Evolutionary conservation across 2,113 vertebrate genomes (phyloP).

Genomic region (Phrynocephalus versicolor): DNA sequence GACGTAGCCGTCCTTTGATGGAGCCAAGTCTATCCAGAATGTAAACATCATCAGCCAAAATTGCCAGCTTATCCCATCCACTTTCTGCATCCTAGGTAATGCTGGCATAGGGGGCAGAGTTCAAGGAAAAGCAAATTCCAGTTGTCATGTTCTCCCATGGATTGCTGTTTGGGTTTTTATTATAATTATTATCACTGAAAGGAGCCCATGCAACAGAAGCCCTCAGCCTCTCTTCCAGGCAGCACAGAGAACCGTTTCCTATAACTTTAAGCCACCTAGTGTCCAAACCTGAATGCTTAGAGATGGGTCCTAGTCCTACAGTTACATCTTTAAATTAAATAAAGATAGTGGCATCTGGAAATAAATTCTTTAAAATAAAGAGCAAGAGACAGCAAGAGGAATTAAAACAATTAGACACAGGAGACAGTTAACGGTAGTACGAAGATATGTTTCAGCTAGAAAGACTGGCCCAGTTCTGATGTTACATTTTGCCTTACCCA

Average conservation of each 20-base stretch:
- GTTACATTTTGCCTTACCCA: neutral
- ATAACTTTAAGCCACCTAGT: constrained; percentile 77
- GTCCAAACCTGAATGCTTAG: constrained; percentile 58
- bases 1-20: neutral
- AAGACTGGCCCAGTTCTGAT: neutral
- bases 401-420: neutral
- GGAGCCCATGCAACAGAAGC: constrained; percentile 58
- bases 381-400: neutral
- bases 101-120: neutral
- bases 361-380: neutral
- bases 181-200: neutral
- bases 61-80: neutral
- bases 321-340: neutral
- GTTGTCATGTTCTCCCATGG: constrained; percentile 28
- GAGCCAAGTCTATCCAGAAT: neutral
- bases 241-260: constrained; percentile 33
- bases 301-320: neutral
- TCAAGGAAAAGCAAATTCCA: neutral
- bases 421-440: rapidly evolving
- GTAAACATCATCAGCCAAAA: neutral
- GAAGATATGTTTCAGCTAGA: neutral
- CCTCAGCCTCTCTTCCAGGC: constrained; percentile 23
- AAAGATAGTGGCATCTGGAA: neutral
- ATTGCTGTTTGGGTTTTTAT: constrained; percentile 24
- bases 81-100: neutral